These are phyloP conservation scores for Pipistrellus pygmaeus DNA, from an alignment of 2,797 vertebrate genomes.

Conservation along the genomic window DNA sequence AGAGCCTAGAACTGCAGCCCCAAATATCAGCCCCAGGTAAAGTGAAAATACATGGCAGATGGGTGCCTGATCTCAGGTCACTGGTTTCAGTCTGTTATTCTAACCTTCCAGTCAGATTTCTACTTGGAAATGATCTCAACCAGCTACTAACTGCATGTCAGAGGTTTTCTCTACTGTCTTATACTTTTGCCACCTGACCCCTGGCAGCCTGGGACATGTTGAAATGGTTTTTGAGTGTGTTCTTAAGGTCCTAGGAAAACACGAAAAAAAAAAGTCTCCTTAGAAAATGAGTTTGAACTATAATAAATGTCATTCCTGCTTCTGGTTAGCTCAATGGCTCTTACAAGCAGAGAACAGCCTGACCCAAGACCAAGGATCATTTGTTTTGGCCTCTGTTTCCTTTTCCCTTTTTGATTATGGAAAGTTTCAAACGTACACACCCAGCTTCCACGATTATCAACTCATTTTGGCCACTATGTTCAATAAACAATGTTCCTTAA, in stretches of 20 bases:
- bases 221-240: background rate
- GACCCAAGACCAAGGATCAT: accelerated
- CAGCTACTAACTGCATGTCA: background rate
- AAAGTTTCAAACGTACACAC: background rate
- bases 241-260: conserved; percentile 46
- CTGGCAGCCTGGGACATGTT: background rate
- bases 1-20: background rate
- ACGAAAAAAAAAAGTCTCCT: background rate
- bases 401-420: background rate
- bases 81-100: background rate
- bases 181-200: background rate
- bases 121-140: background rate
- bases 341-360: background rate
- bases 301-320: background rate
- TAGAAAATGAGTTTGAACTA: conserved; percentile 7
- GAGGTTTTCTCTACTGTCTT: background rate
- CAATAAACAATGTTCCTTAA: background rate
- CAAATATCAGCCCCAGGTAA: background rate
- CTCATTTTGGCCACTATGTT: background rate
- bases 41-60: background rate
- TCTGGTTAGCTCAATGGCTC: background rate
- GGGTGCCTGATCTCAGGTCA: background rate
- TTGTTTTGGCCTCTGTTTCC: background rate
- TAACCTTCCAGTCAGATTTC: background rate
- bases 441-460: too few species aligned